Evolutionary conservation across 2,797 vertebrate genomes (phyloP).

Genomic region (Alca torda): DNA sequence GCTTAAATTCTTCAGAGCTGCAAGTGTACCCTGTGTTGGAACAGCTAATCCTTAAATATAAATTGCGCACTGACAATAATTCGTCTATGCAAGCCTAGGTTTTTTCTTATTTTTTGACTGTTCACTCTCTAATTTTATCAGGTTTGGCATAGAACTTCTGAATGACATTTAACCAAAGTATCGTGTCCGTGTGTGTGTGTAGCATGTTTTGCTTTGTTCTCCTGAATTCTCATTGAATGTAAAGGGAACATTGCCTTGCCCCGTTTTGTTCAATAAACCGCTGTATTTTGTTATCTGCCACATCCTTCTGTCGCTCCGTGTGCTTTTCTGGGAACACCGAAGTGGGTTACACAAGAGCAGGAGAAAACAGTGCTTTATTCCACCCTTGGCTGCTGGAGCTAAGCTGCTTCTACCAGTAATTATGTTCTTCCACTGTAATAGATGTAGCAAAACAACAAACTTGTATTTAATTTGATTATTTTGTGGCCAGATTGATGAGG

Average conservation of each 20-base stretch:
- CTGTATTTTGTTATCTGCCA: conserved; percentile 56
- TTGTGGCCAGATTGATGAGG: background rate
- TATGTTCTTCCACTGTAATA: conserved; percentile 36
- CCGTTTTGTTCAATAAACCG: conserved; percentile 71
- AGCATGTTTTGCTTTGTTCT: conserved; percentile 62
- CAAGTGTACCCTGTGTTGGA: conserved; percentile 2
- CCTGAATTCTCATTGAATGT: conserved; percentile 59
- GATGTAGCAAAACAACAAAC: conserved; percentile 51
- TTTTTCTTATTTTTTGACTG: conserved; percentile 12
- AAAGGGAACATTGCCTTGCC: conserved; percentile 61
- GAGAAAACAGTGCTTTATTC: background rate
- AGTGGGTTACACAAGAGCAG: background rate
- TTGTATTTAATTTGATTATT: conserved; percentile 16
- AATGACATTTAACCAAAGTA: conserved; percentile 77
- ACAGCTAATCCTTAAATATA: conserved; percentile 41
- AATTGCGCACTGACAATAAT: conserved; percentile 30
- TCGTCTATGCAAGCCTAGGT: conserved; percentile 70
- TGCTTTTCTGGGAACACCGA: conserved; percentile 18
- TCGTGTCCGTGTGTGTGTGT: background rate
- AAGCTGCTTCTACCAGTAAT: conserved; percentile 1
- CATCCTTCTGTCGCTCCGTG: background rate
- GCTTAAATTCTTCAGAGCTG: conserved; percentile 36
- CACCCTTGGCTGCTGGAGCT: background rate
- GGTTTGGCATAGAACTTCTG: conserved; percentile 64
- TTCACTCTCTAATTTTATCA: conserved; percentile 38